phyloP scores from a whole-genome alignment of 2,113 vertebrate genomes.

The Psittacus erithacus region DNA sequence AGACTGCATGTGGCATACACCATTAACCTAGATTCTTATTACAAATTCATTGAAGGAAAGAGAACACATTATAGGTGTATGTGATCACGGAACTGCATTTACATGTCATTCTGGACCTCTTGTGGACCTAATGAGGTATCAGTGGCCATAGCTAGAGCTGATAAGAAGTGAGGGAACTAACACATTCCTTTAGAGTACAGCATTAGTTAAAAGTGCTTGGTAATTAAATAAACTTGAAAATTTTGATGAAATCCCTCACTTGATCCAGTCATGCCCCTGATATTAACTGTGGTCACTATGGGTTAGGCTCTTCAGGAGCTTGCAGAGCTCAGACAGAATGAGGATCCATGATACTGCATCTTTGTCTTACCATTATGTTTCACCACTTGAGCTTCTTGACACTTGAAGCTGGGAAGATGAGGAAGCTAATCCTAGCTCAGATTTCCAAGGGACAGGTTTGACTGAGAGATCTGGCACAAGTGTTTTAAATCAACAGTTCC shows the following conservation, averaged over 20 bases:
- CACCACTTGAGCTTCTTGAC: not conserved
- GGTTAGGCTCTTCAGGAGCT: not conserved
- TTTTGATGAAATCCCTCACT: not conserved
- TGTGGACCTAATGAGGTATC: not conserved
- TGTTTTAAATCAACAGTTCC: not conserved
- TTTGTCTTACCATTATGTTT: not conserved
- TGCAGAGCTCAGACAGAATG: not conserved
- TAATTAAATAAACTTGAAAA: not conserved
- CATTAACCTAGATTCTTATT: not conserved
- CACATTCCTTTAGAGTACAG: not conserved
- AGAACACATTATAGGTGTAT: not conserved
- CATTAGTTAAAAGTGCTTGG: not conserved
- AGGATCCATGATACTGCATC: not conserved
- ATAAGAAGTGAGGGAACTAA: not conserved
- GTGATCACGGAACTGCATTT: not conserved
- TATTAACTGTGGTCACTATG: rapidly evolving
- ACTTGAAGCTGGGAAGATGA: not conserved
- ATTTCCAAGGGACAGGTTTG: not conserved
- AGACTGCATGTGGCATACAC: not conserved
- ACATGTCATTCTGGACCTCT: not conserved
- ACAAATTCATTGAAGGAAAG: not conserved
- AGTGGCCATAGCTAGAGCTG: not conserved
- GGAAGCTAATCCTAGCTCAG: not conserved
- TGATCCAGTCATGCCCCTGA: not conserved
- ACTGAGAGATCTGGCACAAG: not conserved